A percentile compares a stretch with the other conserved stretches of the same genome.
These are phyloP conservation scores for Rynchops niger DNA, from an alignment of 2,113 vertebrate genomes.

Conservation along the genomic window DNA sequence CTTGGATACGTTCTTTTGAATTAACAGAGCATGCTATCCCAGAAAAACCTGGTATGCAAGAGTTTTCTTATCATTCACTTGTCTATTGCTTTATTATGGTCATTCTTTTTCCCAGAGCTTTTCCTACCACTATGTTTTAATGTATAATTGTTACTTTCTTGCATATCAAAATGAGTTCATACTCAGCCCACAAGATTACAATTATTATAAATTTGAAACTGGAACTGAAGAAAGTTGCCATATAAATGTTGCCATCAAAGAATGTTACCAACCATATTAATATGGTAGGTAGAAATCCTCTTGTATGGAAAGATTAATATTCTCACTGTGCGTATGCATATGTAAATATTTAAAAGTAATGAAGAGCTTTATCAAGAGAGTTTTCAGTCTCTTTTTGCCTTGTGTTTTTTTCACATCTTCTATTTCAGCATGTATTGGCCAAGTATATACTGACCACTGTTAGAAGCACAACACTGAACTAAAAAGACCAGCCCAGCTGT, in stretches of 20 bases:
- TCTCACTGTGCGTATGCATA: not conserved
- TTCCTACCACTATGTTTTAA: not conserved
- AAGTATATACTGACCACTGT: not conserved
- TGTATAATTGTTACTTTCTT: not conserved
- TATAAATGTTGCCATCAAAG: not conserved
- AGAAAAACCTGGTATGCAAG: not conserved
- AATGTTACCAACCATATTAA: not conserved
- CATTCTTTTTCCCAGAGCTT: not conserved
- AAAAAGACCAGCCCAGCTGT: not conserved
- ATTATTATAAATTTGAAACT: not conserved
- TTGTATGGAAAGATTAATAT: not conserved
- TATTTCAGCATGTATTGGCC: not conserved
- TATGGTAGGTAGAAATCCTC: not conserved
- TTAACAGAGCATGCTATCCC: not conserved
- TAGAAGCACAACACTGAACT: not conserved
- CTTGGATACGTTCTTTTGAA: not conserved
- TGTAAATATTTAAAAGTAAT: not conserved
- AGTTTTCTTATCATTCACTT: not conserved
- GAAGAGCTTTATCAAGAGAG: not conserved
- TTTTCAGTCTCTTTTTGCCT: not conserved
- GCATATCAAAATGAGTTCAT: not conserved
- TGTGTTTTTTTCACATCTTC: not conserved
- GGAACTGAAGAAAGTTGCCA: not conserved
- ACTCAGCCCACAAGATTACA: not conserved
- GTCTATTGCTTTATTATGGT: not conserved